Evolutionary conservation across 2,113 vertebrate species (phyloP).

Genomic region (Pongo pygmaeus): DNA sequence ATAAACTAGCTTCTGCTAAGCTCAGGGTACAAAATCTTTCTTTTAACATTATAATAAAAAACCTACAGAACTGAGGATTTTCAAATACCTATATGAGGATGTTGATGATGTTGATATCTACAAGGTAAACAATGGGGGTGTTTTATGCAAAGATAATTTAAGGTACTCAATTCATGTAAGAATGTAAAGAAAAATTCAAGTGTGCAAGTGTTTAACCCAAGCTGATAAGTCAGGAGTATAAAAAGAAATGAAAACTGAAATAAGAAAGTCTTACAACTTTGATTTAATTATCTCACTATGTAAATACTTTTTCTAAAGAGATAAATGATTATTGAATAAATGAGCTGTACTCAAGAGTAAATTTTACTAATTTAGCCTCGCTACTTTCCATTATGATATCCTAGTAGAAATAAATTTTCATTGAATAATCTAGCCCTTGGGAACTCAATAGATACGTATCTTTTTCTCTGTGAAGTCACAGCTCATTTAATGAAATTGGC

Average conservation of each 20-base stretch:
- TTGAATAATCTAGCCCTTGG: neutral
- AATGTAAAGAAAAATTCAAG: neutral
- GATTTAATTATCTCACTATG: conserved; percentile 14
- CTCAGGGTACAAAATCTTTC: neutral
- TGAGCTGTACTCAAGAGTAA: neutral
- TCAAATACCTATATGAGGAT: neutral
- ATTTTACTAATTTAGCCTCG: conserved; percentile 36
- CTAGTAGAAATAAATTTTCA: conserved; percentile 26
- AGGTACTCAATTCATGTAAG: neutral
- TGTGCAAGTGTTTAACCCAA: neutral
- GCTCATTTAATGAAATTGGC: conserved; percentile 56
- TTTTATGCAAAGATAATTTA: neutral
- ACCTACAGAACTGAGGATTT: neutral
- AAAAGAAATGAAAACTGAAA: conserved; percentile 44
- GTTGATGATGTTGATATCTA: neutral
- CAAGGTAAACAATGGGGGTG: neutral
- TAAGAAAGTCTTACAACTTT: neutral
- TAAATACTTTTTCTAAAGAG: conserved; percentile 42
- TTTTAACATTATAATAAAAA: neutral
- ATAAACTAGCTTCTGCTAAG: neutral
- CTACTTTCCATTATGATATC: conserved; percentile 27
- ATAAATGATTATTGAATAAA: conserved; percentile 46
- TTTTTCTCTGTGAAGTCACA: neutral
- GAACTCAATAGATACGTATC: neutral
- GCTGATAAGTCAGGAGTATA: neutral